Percentiles rank a stretch among this genome's conserved stretches.
Evolutionary conservation across 2,888 invertebrate genomes (phyloP).

Genomic region (Amphipoea oculea): DNA sequence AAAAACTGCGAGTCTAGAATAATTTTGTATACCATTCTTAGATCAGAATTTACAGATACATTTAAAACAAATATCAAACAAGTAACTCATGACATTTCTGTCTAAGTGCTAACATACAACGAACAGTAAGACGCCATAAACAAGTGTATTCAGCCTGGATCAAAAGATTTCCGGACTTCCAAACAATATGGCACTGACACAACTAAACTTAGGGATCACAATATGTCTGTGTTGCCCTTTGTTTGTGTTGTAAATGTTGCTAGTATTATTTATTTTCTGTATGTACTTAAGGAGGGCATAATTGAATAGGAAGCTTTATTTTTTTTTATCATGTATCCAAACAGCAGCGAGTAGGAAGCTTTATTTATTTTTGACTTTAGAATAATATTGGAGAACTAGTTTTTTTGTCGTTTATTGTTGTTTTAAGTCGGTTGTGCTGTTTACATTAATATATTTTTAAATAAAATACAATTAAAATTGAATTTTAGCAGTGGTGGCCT

Average conservation of each 20-base stretch:
- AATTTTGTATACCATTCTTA: neutral
- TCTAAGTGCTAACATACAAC: conserved; percentile 1
- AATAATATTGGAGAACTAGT: no score
- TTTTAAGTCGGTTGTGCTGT: neutral
- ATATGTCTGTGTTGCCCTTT: conserved; percentile 18
- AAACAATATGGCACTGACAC: conserved; percentile 51
- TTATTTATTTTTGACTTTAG: no score
- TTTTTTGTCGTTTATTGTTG: no score
- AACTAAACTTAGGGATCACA: conserved; percentile 46
- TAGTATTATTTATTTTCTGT: conserved; percentile 10
- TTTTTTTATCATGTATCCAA: neutral
- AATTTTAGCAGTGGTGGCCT: neutral
- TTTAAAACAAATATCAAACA: neutral
- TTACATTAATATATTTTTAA: no score
- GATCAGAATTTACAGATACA: neutral
- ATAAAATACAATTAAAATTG: no score
- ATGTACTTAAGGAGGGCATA: neutral
- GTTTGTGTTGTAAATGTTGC: conserved; percentile 16
- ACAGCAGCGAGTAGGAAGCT: neutral
- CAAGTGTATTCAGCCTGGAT: conserved; percentile 47
- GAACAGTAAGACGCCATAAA: conserved; percentile 8
- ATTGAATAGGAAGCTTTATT: neutral
- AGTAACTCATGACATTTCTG: neutral
- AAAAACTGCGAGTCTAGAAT: neutral
- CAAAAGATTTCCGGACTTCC: conserved; percentile 59